Base-by-base conservation (phyloP, 2,113 vertebrate genomes). In the Gadus chalcogrammus region DNA sequence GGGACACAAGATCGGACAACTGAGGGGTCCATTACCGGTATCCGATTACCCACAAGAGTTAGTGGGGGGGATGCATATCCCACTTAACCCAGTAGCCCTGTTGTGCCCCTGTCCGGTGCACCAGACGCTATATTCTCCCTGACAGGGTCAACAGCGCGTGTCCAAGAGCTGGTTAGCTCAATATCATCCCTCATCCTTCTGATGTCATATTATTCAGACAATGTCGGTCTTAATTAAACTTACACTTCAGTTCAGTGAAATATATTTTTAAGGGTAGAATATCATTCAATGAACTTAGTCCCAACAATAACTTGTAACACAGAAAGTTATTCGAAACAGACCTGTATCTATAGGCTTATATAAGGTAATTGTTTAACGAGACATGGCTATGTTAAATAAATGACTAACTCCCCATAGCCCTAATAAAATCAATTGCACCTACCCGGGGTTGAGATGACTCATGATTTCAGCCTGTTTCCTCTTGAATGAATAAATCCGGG, bases 361-460 rank as follows among this genome's bases (percentile, higher is more conserved):
- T 60, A 60, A 9, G 16, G 20, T 61, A 8, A 61, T 20, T 20
- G 11, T 20, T 1, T 17, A 18, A 20, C 2, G n/a, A 59, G 9
- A 60, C n/a, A n/a, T 20, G 20, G 58, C 8, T 24, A 24, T 24
- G 22, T 24, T 24, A 24, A 24, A 24, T n/a, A 4, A 60, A 60
- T n/a, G 17, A 61, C 22, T 24, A 11, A 13, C 42, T 20, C 58
- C 58, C 58, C 58, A 61, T 61, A 59, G 42, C 42, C 42, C 7
- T 48, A 48, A 48, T 48, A 48, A 48, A 48, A 48, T 9, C 12
- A 48, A 48, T 48, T 48, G 42, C 7, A 80, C 94, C 84, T 92
- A 95, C 94, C 94, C 93, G 8, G 89, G 79, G 78, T 87, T 92
- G 72, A 91, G 82, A 75, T 92, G 90, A 85, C 84, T 95, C 94